A percentile compares a stretch with the other conserved stretches of the same genome.
These are phyloP conservation scores for Megaceryle maxima DNA, from an alignment of 2,113 vertebrate species.

Conservation along the genomic window DNA sequence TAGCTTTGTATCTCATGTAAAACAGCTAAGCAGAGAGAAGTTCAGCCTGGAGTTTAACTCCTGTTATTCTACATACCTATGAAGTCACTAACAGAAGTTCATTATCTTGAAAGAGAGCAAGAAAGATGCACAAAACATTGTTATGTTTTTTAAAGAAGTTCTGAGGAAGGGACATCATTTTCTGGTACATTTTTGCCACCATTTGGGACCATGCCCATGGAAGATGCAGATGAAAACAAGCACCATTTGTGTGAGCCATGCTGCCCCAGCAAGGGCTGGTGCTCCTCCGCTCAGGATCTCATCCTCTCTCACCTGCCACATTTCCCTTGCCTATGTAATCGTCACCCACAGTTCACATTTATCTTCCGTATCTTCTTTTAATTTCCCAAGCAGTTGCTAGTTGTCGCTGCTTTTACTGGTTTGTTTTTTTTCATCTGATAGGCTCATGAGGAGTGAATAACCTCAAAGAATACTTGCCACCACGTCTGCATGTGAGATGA, in stretches of 20 bases:
- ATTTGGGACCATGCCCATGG: background rate
- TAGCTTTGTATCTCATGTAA: background rate
- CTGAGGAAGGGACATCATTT: background rate
- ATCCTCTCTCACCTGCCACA: background rate
- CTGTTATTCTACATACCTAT: background rate
- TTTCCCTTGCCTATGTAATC: background rate
- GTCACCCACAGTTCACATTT: background rate
- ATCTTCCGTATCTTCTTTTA: background rate
- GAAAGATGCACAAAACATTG: background rate
- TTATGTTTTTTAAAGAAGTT: background rate
- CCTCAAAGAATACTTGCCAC: background rate
- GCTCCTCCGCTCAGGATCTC: background rate
- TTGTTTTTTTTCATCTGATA: background rate
- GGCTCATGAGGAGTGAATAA: background rate
- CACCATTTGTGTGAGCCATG: background rate
- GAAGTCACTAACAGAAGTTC: background rate
- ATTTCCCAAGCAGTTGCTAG: background rate
- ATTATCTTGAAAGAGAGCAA: background rate
- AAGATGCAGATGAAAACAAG: background rate
- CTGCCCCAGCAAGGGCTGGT: background rate
- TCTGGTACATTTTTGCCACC: background rate
- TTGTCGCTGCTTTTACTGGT: background rate
- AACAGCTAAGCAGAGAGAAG: background rate
- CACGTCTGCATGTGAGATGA: accelerated
- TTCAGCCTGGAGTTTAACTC: background rate